Evolutionary conservation across 30 jellyfish, hydroid and myxozoan genomes (phyloP).

Genomic region (Aurelia sp.): DNA sequence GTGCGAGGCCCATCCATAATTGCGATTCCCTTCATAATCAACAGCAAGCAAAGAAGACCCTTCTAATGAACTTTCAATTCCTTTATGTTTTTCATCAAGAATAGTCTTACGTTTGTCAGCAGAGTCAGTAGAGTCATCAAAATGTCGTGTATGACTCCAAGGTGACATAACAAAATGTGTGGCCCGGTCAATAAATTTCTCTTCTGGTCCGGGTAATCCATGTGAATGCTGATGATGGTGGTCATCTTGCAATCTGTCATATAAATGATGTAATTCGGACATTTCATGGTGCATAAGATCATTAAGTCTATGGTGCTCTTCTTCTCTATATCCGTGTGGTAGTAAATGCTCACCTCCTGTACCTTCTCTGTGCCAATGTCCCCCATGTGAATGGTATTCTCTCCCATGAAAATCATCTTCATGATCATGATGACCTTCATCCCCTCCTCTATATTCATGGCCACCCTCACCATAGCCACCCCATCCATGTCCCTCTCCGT

Average conservation of each 20-base stretch:
- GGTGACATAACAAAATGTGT: conserved; percentile 66
- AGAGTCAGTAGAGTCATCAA: conserved; percentile 30
- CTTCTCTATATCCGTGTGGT: conserved; percentile 59
- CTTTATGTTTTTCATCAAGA: conserved; percentile 8
- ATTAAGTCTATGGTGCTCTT: conserved; percentile 60
- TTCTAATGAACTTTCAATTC: conserved; percentile 5
- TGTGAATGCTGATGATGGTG: conserved; percentile 55
- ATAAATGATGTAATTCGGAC: conserved; percentile 51
- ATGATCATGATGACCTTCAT: conserved; percentile 24
- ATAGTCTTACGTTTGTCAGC: conserved; percentile 42
- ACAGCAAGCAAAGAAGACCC: background rate
- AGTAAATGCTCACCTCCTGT: conserved; percentile 69
- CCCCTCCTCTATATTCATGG: background rate
- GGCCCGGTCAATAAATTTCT: conserved; percentile 72
- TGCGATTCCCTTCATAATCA: background rate
- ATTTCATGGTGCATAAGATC: conserved; percentile 50
- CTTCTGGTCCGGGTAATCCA: conserved; percentile 78
- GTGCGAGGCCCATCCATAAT: conserved; percentile 46
- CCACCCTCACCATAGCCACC: too few relatives aligned
- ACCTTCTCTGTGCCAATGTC: conserved; percentile 61
- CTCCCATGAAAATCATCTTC: conserved; percentile 17
- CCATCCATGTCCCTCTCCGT: background rate
- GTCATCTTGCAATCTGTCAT: conserved; percentile 56
- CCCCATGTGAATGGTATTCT: conserved; percentile 36
- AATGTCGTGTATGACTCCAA: conserved; percentile 48